These are phyloP conservation scores for Arnoldichthys spilopterus DNA, from an alignment of 2,797 vertebrate species.

Conservation along the genomic window DNA sequence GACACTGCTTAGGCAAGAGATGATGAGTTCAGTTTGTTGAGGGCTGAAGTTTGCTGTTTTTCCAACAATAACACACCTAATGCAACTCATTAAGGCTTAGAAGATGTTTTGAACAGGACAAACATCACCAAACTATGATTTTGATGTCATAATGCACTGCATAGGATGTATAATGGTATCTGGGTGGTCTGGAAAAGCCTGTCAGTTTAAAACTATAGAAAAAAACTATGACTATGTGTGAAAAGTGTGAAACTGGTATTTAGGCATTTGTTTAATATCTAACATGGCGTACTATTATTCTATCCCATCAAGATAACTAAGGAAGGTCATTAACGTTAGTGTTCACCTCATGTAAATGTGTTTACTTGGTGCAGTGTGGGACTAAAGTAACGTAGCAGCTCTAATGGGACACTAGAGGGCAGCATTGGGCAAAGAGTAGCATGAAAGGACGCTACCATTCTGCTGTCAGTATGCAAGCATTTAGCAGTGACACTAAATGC, in stretches of 20 bases:
- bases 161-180: neutral
- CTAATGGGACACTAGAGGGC: conserved; percentile 37
- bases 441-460: neutral
- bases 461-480: neutral
- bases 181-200: neutral
- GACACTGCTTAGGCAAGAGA: neutral
- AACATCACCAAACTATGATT: neutral
- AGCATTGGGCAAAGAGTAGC: conserved; percentile 25
- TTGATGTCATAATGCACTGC: neutral
- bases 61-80: neutral
- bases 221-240: no score
- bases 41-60: neutral
- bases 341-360: no score
- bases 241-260: no score
- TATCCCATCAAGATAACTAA: no score
- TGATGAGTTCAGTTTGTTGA: neutral
- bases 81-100: neutral
- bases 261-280: no score
- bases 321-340: no score
- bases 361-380: no score
- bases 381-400: no score
- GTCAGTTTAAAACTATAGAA: neutral
- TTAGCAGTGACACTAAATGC: neutral
- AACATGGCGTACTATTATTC: no score
- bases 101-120: neutral